These are phyloP conservation scores for Anneissia japonica DNA, from an alignment of 35 echinoderm and acorn worm genomes.

Conservation along the genomic window DNA sequence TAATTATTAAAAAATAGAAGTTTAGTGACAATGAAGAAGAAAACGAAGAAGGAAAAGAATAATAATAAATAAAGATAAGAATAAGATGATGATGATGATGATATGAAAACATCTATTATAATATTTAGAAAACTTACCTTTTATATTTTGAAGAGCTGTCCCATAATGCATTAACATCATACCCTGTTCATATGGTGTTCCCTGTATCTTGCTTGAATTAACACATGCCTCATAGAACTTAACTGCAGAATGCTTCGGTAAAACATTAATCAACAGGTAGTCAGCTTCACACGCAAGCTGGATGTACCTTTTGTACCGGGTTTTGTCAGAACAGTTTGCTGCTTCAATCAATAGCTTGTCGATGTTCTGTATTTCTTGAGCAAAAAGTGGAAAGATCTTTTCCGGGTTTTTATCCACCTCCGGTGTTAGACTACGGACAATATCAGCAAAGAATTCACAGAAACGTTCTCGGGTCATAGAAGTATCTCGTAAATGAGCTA, in stretches of 20 bases:
- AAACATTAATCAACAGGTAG: conserved; percentile 5
- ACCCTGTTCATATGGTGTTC: background rate
- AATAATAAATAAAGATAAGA: too few species aligned
- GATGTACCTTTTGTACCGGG: background rate
- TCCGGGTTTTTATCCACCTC: background rate
- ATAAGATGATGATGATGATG: too few species aligned
- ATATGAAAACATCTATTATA: too few species aligned
- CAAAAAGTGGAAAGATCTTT: conserved; percentile 5
- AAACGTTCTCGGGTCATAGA: background rate
- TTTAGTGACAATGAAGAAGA: too few species aligned
- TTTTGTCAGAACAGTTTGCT: background rate
- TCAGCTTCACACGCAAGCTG: conserved; percentile 5
- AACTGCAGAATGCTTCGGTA: background rate
- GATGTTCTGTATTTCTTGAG: background rate
- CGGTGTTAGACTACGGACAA: background rate
- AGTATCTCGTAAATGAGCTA: background rate
- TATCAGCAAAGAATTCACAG: background rate
- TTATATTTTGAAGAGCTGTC: background rate
- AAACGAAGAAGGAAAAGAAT: too few species aligned
- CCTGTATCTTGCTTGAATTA: conserved; percentile 1
- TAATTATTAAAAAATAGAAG: too few species aligned
- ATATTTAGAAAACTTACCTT: background rate
- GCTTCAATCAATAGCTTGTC: conserved; percentile 16
- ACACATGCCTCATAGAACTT: conserved; percentile 15
- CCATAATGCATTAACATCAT: background rate